A percentile compares a stretch with the other conserved stretches of the same genome.
Evolutionary conservation across 2,888 invertebrate genomes (phyloP).

Genomic region (Papilio protenor): DNA sequence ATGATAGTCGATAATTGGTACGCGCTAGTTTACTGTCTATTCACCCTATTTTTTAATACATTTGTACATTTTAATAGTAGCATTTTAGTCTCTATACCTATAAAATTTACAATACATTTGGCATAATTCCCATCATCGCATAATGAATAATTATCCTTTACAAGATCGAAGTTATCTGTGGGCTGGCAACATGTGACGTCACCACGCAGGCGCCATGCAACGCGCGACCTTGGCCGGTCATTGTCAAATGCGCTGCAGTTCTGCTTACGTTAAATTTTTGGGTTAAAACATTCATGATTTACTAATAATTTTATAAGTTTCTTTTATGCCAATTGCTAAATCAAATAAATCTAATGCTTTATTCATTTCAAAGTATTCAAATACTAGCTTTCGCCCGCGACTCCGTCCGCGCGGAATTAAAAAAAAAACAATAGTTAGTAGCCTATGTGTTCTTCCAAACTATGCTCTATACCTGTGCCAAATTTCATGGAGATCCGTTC

Average conservation of each 20-base stretch:
- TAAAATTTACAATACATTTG: background rate
- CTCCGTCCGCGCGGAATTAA: no score
- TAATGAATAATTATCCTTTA: background rate
- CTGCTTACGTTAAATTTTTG: background rate
- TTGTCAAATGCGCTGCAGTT: slow-evolving; percentile 29
- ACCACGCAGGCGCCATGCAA: slow-evolving; percentile 25
- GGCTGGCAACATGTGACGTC: slow-evolving; percentile 16
- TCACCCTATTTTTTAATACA: no score
- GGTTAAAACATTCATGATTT: background rate
- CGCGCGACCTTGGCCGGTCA: slow-evolving; percentile 31
- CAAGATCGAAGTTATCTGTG: background rate
- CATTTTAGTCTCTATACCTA: background rate
- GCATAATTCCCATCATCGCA: background rate
- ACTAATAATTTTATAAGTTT: background rate
- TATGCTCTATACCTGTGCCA: no score
- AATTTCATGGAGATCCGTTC: no score
- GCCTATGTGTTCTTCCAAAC: no score
- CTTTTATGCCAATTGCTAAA: background rate
- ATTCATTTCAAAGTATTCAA: no score
- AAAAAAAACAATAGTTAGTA: no score
- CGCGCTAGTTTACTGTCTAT: no score
- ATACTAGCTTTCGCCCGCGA: no score
- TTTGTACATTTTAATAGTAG: no score
- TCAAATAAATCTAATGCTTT: no score
- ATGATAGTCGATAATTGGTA: no score